Conservation (phyloP, 2,888 invertebrate species). For the Xestobium rufovillosum region DNA sequence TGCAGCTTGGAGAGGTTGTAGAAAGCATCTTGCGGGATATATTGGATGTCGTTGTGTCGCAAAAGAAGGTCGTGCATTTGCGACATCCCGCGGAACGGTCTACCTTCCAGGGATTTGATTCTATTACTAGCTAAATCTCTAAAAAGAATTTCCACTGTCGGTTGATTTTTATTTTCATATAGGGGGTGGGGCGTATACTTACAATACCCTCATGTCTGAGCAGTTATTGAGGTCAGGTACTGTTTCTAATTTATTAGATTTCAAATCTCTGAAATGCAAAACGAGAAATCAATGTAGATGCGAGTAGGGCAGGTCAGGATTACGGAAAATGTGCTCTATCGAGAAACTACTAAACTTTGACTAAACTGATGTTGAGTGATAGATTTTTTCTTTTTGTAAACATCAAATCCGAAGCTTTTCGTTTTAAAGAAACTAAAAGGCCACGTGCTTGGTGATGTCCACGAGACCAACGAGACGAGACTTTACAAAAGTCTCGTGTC, state of each 20-base stretch:
- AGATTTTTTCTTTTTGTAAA: no score
- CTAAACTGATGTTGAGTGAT: no score
- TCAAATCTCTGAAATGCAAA: constrained; percentile 66
- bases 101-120: constrained; percentile 62
- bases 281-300: constrained; percentile 12
- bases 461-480: no score
- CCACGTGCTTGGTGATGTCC: no score
- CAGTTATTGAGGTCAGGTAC: constrained; percentile 75
- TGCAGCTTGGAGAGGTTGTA: constrained; percentile 70
- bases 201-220: constrained; percentile 77
- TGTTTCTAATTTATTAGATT: constrained; percentile 69
- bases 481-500: no score
- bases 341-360: no score
- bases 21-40: constrained; percentile 72
- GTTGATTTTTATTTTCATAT: no score
- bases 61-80: constrained; percentile 78
- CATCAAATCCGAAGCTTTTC: no score
- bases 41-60: constrained; percentile 70
- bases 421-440: no score
- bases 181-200: no score
- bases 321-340: no score
- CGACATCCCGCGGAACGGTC: constrained; percentile 63
- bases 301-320: no score
- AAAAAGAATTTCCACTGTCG: constrained; percentile 27
- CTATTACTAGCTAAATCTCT: constrained; percentile 85